phyloP scores from a whole-genome alignment of 2,888 invertebrate genomes.

The Cenopis cana region DNA sequence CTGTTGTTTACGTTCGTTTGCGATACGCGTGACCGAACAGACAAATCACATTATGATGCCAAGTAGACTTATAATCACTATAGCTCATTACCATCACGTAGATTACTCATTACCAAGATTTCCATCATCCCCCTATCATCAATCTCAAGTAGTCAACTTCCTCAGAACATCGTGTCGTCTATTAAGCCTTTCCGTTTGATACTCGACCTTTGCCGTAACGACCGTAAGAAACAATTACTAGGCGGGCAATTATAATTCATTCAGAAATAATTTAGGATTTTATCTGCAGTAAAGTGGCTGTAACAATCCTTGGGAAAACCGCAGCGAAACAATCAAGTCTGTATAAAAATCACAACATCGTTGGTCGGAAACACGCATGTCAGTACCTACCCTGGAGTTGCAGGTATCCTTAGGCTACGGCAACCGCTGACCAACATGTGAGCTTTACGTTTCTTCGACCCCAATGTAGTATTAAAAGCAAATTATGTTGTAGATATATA shows the following conservation, averaged over 20 bases:
- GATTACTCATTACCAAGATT: background rate
- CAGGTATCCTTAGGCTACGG: too few species aligned
- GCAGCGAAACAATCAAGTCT: background rate
- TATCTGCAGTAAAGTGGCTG: conserved; percentile 13
- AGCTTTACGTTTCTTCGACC: too few species aligned
- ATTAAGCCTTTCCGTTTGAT: conserved; percentile 19
- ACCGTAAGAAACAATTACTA: conserved; percentile 21
- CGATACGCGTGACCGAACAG: background rate
- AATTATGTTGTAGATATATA: too few species aligned
- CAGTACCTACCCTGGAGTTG: too few species aligned
- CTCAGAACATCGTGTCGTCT: conserved; percentile 8
- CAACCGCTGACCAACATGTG: too few species aligned
- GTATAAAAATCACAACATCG: background rate
- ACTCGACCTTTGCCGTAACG: conserved; percentile 22
- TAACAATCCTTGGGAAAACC: conserved; percentile 12
- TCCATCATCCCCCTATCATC: background rate
- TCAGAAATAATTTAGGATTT: conserved; percentile 30
- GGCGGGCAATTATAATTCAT: conserved; percentile 24
- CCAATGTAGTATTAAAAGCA: too few species aligned
- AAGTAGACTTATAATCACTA: background rate
- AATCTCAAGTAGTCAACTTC: conserved; percentile 23
- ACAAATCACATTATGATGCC: background rate
- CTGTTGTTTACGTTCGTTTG: background rate
- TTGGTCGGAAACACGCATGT: too few species aligned
- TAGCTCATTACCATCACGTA: conserved; percentile 5